These are phyloP conservation scores for Halictus quadricinctus DNA, from an alignment of 2,888 invertebrate species.

Conservation along the genomic window DNA sequence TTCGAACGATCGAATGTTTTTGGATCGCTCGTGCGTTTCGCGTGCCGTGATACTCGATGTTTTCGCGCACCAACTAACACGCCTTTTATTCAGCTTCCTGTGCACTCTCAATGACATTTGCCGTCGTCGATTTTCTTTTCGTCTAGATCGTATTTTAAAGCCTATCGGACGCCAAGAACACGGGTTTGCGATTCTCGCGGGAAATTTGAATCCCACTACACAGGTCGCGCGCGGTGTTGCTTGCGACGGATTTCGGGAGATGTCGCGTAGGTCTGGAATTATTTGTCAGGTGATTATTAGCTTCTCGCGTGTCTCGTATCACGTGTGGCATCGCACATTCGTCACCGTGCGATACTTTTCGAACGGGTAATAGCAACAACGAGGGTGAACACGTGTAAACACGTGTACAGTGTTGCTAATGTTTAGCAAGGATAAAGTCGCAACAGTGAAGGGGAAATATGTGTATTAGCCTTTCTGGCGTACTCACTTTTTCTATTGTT, in stretches of 20 bases:
- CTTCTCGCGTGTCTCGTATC: conserved; percentile 35
- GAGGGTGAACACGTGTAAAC: conserved; percentile 13
- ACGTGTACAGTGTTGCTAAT: conserved; percentile 21
- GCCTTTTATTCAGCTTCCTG: not conserved
- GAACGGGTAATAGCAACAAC: conserved; percentile 15
- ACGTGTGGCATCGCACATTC: conserved; percentile 36
- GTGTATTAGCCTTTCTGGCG: not conserved
- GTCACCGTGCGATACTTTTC: conserved; percentile 31
- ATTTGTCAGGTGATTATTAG: conserved; percentile 30
- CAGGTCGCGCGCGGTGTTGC: not conserved
- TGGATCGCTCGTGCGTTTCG: conserved; percentile 15
- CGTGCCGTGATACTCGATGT: not conserved
- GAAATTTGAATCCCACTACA: not conserved
- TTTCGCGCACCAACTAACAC: not conserved
- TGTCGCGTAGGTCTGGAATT: conserved; percentile 57
- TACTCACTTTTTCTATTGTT: not conserved
- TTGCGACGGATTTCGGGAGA: conserved; percentile 57
- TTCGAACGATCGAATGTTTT: conserved; percentile 58
- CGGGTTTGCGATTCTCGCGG: not conserved
- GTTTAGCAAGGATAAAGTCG: not conserved
- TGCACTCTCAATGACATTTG: not conserved
- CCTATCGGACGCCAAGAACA: not conserved
- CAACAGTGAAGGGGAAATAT: not conserved
- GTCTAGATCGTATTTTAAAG: not conserved
- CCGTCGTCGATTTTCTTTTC: not conserved